These are phyloP conservation scores for Semotilus atromaculatus DNA, from an alignment of 2,797 vertebrate species.

Conservation along the genomic window DNA sequence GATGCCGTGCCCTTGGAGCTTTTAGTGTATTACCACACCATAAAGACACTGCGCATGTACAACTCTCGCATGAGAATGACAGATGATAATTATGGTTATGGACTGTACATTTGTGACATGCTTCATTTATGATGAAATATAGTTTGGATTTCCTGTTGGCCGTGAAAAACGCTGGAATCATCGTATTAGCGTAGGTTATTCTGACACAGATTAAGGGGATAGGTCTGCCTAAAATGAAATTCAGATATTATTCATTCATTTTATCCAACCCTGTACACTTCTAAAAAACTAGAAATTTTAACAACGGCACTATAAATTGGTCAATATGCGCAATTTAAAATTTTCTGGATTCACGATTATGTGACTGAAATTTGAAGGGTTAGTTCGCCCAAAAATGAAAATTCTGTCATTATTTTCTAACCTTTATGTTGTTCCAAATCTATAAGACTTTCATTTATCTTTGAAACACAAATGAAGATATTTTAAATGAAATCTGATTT, in stretches of 20 bases:
- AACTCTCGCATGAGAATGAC: constrained; percentile 37
- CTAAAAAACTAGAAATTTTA: background rate
- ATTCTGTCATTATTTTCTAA: background rate
- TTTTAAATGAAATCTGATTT: background rate
- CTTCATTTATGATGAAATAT: constrained; percentile 42
- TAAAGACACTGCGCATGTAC: constrained; percentile 46
- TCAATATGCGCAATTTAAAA: too few relatives aligned
- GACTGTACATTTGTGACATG: constrained; percentile 45
- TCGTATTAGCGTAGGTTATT: background rate
- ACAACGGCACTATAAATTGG: background rate
- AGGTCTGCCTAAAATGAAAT: background rate
- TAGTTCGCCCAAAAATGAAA: background rate
- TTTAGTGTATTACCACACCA: constrained; percentile 48
- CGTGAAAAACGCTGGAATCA: background rate
- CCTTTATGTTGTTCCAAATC: background rate
- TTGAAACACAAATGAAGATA: background rate
- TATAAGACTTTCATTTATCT: background rate
- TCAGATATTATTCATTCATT: too few relatives aligned
- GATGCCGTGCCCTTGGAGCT: constrained; percentile 58
- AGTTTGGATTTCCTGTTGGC: background rate
- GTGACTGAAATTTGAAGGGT: background rate
- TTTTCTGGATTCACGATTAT: background rate
- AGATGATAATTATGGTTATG: constrained; percentile 49
- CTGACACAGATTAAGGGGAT: background rate
- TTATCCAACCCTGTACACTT: background rate